These are phyloP conservation scores for Donacobius atricapilla DNA, from an alignment of 2,113 vertebrate species.

Conservation along the genomic window DNA sequence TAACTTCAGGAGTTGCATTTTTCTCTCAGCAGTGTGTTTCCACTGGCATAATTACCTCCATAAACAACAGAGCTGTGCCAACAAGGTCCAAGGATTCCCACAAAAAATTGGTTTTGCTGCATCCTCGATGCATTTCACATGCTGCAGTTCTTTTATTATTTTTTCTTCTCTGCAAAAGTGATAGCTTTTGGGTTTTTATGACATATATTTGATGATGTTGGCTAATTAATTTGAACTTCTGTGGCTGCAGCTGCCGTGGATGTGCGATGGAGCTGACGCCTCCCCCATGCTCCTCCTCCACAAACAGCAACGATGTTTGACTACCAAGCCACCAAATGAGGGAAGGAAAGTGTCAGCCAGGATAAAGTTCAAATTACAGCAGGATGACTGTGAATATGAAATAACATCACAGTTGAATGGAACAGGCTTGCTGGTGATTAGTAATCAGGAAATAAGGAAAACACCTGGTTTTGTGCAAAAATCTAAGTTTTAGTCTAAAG, in stretches of 20 bases:
- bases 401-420: slow-evolving; percentile 12
- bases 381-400: slow-evolving; percentile 38
- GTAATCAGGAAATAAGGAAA: background rate
- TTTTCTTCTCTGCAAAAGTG: background rate
- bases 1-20: background rate
- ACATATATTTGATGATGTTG: background rate
- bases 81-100: background rate
- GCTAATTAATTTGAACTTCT: slow-evolving; percentile 11
- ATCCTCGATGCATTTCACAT: background rate
- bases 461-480: slow-evolving; percentile 28
- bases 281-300: background rate
- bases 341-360: slow-evolving; percentile 42
- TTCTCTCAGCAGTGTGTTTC: background rate
- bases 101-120: background rate
- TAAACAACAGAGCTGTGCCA: background rate
- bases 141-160: background rate
- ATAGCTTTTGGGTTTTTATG: background rate
- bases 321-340: background rate
- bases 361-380: slow-evolving; percentile 25
- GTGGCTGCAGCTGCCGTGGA: background rate
- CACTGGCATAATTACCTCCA: background rate
- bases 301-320: background rate
- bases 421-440: slow-evolving; percentile 58
- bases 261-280: background rate
- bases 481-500: background rate